Conservation (phyloP, 2,888 invertebrate species). For the Noctua pronuba region DNA sequence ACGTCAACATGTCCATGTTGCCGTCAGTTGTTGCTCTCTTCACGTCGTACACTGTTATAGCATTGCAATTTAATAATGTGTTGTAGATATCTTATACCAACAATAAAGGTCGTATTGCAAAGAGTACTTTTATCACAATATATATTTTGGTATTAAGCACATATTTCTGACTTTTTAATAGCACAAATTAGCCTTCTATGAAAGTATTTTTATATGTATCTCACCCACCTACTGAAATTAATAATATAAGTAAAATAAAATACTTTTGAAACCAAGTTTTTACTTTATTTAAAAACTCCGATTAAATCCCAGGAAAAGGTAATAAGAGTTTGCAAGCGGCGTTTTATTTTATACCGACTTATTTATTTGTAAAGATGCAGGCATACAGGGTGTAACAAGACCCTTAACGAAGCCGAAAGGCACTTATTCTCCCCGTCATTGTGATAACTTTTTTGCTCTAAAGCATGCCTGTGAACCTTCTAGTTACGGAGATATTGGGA, state of each 20-base stretch:
- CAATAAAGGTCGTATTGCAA: not conserved
- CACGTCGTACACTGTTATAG: slow-evolving; percentile 77
- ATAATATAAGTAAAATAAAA: not conserved
- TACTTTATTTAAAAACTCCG: not conserved
- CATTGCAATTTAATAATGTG: slow-evolving; percentile 73
- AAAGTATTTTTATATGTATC: not conserved
- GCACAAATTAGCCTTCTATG: not conserved
- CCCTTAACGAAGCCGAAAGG: too few species aligned
- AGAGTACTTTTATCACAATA: not conserved
- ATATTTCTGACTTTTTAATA: not conserved
- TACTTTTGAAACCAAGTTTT: not conserved
- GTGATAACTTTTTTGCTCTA: too few species aligned
- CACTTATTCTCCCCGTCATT: too few species aligned
- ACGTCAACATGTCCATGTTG: slow-evolving; percentile 76
- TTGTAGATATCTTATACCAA: slow-evolving; percentile 14
- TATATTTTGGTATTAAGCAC: not conserved
- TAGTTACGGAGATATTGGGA: too few species aligned
- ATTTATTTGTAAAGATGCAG: not conserved
- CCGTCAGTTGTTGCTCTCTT: slow-evolving; percentile 75
- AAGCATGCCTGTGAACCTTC: too few species aligned
- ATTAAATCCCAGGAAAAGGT: not conserved
- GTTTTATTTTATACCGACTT: not conserved
- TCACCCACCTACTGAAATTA: not conserved
- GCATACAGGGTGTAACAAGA: too few species aligned
- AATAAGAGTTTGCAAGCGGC: not conserved